Evolutionary conservation across 2,797 vertebrate genomes (phyloP), one percentile per base, ranked within the genome.

Genomic region (Sparidentex hasta): DNA sequence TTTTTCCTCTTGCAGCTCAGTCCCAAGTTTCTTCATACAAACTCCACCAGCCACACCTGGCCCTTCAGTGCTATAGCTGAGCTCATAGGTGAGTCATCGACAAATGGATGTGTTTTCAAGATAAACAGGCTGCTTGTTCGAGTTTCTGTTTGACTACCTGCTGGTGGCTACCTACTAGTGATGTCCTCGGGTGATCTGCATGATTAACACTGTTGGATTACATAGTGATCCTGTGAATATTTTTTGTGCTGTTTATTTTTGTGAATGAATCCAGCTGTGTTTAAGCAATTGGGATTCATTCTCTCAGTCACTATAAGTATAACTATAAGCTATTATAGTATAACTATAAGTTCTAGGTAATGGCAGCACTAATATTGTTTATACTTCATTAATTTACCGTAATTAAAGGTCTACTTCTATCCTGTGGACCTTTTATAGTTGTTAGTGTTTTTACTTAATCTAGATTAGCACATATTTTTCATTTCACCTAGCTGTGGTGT

Each of bases 21-120:
- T 78, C 98, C 97, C 11, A 98, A 97, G 90, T 99, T 94, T 91
- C 94, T 99, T 85, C 97, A 99, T 76, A 94, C 96, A 82, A 99
- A 99, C 91, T 99, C 98, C 57, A 99, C 98, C 82, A 99, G 98
- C 91, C 98, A 99, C 93, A 99, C 97, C 27, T 97, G 97, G 97
- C 97, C 98, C 51, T 99, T 99, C 94, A 97, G 98, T 55, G 98
- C 98, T 55, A 95, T 99, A 44, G 98, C 98, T 66, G 98, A 99
- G 80, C 96, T 99, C 74, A 97, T 99, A 87, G 98, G 98, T 99
- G 95, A 90, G 97, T 97, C 85, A 65, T 65, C 55, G 20, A 50
- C 11, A n/a, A 2, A 2, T 3, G 4, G 0, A 20, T 33, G 5
- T 52, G 0, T 12, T 55, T 74, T 38, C 18, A 50, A 3, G 0